phyloP scores from a whole-genome alignment of 2,888 invertebrate species.

The Callosobruchus maculatus region DNA sequence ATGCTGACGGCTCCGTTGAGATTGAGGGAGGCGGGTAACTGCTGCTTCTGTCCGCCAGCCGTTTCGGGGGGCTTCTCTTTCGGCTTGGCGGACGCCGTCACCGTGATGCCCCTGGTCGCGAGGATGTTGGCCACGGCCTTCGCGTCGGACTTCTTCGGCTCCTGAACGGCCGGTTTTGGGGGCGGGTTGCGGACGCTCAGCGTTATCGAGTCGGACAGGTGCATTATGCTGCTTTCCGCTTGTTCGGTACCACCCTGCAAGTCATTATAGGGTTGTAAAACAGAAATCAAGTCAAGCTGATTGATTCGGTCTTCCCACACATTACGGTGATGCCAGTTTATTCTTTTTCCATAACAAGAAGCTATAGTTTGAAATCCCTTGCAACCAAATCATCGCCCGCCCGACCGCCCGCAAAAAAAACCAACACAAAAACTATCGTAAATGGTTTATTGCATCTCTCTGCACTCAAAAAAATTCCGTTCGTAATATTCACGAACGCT shows the following conservation, averaged over 20 bases:
- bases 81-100: conserved; percentile 62
- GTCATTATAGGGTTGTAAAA: neutral
- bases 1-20: conserved; percentile 61
- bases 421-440: too few species aligned
- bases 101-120: conserved; percentile 73
- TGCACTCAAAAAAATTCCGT: too few species aligned
- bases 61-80: conserved; percentile 33
- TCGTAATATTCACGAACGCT: too few species aligned
- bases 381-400: too few species aligned
- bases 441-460: too few species aligned
- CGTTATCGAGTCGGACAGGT: conserved; percentile 70
- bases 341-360: too few species aligned
- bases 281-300: too few species aligned
- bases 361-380: too few species aligned
- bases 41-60: conserved; percentile 39
- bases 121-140: conserved; percentile 74
- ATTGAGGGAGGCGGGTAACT: conserved; percentile 54
- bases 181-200: conserved; percentile 58
- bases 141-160: conserved; percentile 62
- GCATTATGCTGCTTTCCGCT: conserved; percentile 56
- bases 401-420: too few species aligned
- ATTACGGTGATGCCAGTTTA: too few species aligned
- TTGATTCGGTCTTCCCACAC: too few species aligned
- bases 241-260: conserved; percentile 42
- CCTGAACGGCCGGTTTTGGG: conserved; percentile 41